Conservation (phyloP, 2,888 invertebrate genomes). For the Aphodius sticticus region DNA sequence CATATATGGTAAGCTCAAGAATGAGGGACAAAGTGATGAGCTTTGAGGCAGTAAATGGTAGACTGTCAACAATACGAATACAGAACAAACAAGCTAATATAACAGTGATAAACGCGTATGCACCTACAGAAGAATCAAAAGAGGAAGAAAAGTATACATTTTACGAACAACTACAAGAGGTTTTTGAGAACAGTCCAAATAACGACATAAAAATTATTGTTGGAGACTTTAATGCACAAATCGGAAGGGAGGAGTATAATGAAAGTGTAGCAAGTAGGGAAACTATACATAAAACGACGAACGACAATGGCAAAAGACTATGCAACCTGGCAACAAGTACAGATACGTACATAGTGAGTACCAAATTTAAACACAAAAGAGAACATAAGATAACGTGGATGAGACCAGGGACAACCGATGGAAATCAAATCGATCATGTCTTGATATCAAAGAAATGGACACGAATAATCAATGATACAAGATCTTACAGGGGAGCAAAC, state of each 20-base stretch:
- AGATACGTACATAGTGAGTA: conserved; percentile 32
- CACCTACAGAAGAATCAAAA: conserved; percentile 23
- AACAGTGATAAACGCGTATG: conserved; percentile 30
- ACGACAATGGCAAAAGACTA: conserved; percentile 30
- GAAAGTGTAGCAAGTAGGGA: conserved; percentile 29
- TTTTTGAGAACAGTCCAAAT: neutral
- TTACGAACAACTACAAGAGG: conserved; percentile 28
- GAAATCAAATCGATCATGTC: conserved; percentile 33
- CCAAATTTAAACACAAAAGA: conserved; percentile 32
- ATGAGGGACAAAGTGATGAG: conserved; percentile 28
- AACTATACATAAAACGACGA: conserved; percentile 31
- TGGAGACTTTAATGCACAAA: conserved; percentile 36
- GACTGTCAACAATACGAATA: conserved; percentile 21
- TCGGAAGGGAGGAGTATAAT: conserved; percentile 33
- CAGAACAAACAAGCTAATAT: conserved; percentile 26
- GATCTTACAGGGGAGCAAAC: conserved; percentile 27
- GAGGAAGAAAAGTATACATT: conserved; percentile 28
- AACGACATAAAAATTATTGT: conserved; percentile 31
- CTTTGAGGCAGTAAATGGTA: conserved; percentile 34
- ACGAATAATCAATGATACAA: conserved; percentile 27
- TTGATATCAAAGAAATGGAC: conserved; percentile 24
- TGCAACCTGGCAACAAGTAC: conserved; percentile 25
- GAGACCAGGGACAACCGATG: conserved; percentile 23
- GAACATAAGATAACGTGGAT: conserved; percentile 34
- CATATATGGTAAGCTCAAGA: conserved; percentile 32